These are phyloP conservation scores for Phalacrocorax carbo DNA, from an alignment of 2,113 vertebrate species.

Conservation along the genomic window DNA sequence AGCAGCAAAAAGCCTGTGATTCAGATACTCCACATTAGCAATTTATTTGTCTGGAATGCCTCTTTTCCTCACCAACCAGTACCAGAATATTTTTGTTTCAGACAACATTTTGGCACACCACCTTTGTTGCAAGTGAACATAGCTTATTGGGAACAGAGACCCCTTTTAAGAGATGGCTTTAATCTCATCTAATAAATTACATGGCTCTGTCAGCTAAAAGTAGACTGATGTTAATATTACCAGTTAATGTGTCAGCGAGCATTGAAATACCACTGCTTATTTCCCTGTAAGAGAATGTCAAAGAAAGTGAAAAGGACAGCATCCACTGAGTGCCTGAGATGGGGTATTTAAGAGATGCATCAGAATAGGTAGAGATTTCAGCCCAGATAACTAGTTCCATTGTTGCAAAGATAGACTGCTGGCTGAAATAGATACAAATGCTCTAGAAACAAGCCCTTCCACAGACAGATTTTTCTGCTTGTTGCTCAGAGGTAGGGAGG, in stretches of 20 bases:
- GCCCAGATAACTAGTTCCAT: neutral
- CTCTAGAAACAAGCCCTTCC: neutral
- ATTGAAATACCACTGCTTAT: neutral
- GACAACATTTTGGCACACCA: neutral
- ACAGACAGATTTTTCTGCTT: neutral
- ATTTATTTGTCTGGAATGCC: neutral
- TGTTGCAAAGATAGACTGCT: neutral
- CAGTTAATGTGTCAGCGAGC: neutral
- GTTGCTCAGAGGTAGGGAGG: neutral
- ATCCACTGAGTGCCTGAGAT: neutral
- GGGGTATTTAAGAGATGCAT: neutral
- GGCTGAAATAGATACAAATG: neutral
- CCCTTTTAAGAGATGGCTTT: neutral
- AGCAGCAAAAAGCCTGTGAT: neutral
- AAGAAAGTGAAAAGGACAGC: neutral
- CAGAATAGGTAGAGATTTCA: neutral
- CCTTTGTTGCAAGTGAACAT: neutral
- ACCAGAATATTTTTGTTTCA: neutral
- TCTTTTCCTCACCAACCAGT: neutral
- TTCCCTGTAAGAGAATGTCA: neutral
- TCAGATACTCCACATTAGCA: neutral
- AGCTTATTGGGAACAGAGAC: neutral
- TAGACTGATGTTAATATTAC: neutral
- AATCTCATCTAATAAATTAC: neutral
- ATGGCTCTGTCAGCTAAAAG: neutral